phyloP scores from a whole-genome alignment of 1,140 invertebrate genomes.

The Hirudo medicinalis region DNA sequence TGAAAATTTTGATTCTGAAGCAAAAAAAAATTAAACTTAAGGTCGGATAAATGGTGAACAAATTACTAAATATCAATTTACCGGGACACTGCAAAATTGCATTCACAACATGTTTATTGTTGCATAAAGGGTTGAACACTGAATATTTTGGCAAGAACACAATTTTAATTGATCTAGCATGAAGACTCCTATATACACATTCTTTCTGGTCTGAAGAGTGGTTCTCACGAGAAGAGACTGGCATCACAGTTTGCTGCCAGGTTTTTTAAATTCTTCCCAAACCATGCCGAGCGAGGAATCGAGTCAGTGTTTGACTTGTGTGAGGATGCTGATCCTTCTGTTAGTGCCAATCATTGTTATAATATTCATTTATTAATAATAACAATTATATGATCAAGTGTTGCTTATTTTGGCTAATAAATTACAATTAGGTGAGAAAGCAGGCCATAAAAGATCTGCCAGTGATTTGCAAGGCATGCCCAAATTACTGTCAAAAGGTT shows the following conservation, averaged over 20 bases:
- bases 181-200: conserved; percentile 75
- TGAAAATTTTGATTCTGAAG: too few species aligned
- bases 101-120: too few species aligned
- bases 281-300: conserved; percentile 65
- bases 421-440: conserved; percentile 57
- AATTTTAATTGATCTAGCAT: conserved; percentile 53
- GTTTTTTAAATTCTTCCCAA: conserved; percentile 84
- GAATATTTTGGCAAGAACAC: too few species aligned
- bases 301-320: conserved; percentile 85
- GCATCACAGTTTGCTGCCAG: conserved; percentile 86
- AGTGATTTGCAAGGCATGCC: conserved; percentile 63
- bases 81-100: too few species aligned
- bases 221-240: conserved; percentile 72
- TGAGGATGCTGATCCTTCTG: conserved; percentile 81
- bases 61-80: too few species aligned
- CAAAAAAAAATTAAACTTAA: too few species aligned
- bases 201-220: conserved; percentile 46
- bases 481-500: conserved; percentile 68
- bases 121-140: too few species aligned
- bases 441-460: conserved; percentile 89
- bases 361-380: background rate
- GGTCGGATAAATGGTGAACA: too few species aligned
- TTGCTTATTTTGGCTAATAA: background rate
- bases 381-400: background rate
- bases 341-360: conserved; percentile 41